Evolutionary conservation across 2,888 invertebrate species (phyloP).

Genomic region (Tenodera sinensis): DNA sequence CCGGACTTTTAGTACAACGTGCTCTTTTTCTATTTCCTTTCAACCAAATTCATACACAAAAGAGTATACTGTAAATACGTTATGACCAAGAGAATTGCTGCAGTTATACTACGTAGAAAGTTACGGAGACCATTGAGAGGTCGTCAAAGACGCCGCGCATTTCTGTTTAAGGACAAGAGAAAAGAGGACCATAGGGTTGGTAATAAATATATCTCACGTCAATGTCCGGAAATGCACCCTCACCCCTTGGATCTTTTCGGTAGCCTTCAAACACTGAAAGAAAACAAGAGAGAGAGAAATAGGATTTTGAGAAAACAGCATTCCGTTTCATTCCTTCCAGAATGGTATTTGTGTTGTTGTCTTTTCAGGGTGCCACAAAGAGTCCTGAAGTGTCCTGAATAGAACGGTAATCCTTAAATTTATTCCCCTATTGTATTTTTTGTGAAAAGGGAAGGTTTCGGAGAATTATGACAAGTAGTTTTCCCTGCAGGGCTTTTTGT

Average conservation of each 20-base stretch:
- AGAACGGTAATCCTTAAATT: neutral
- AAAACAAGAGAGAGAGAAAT: neutral
- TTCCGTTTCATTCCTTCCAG: neutral
- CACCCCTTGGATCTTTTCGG: neutral
- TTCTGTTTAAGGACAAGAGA: neutral
- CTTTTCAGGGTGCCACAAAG: neutral
- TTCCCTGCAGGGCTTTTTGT: neutral
- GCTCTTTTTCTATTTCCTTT: no score
- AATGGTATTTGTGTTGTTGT: neutral
- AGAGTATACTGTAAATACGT: no score
- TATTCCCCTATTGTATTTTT: neutral
- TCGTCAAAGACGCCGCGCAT: neutral
- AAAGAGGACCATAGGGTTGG: neutral
- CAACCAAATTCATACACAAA: no score
- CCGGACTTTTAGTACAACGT: no score
- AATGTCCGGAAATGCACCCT: neutral
- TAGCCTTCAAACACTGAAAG: neutral
- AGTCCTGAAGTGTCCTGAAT: neutral
- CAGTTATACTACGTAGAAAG: no score
- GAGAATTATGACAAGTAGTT: neutral
- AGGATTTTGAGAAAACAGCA: neutral
- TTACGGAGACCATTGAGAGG: neutral
- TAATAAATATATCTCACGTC: neutral
- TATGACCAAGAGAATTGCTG: no score
- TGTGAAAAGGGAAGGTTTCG: neutral